Evolutionary conservation across 2,888 invertebrate genomes (phyloP).

Genomic region (Acheta domesticus): DNA sequence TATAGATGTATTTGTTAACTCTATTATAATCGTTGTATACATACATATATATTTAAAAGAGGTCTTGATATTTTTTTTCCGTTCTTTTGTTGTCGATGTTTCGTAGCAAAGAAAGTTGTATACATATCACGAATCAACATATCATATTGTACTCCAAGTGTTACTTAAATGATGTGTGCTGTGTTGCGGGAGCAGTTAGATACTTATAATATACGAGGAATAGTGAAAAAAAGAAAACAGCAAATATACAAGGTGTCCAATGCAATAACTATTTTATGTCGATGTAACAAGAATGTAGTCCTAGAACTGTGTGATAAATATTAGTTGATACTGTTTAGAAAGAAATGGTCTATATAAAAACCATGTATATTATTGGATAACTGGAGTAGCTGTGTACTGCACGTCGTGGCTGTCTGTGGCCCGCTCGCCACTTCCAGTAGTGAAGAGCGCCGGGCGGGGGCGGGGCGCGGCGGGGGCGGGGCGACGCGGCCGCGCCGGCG

Average conservation of each 20-base stretch:
- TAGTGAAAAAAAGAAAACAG: background rate
- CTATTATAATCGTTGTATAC: background rate
- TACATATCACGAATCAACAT: slow-evolving; percentile 29
- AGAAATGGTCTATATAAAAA: background rate
- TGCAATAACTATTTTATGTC: slow-evolving; percentile 28
- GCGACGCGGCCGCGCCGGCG: background rate
- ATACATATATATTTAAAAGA: background rate
- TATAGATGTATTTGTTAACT: slow-evolving; percentile 5
- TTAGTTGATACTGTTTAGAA: background rate
- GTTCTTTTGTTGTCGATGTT: slow-evolving; percentile 24
- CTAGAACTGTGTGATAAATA: background rate
- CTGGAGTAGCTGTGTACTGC: background rate
- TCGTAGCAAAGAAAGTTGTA: slow-evolving; percentile 3
- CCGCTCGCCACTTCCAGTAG: background rate
- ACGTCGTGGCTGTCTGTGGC: background rate
- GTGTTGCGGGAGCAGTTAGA: slow-evolving; percentile 8
- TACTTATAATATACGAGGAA: background rate
- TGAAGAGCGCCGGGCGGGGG: background rate
- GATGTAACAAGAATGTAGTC: background rate
- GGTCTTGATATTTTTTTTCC: background rate
- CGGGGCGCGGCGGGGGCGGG: background rate
- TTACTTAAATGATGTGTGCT: slow-evolving; percentile 25
- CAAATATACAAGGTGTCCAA: slow-evolving; percentile 26
- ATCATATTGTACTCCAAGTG: slow-evolving; percentile 29
- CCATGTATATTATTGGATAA: background rate